These are phyloP conservation scores for Anthrax anthrax DNA, from an alignment of 2,888 invertebrate genomes.

Conservation along the genomic window DNA sequence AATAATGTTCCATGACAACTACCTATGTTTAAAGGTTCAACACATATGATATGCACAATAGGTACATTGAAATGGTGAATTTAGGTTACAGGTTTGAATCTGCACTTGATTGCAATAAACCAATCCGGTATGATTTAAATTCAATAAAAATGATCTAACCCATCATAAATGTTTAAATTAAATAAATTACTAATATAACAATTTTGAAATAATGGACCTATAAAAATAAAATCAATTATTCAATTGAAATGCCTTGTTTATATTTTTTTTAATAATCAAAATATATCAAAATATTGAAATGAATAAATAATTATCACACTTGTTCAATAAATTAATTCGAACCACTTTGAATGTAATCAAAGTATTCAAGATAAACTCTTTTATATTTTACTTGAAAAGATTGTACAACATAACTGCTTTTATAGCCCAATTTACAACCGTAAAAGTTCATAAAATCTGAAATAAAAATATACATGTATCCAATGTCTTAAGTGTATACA, in stretches of 20 bases:
- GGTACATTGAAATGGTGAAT: background rate
- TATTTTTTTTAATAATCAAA: too few species aligned
- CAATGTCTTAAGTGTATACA: background rate
- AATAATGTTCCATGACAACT: background rate
- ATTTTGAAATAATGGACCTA: too few species aligned
- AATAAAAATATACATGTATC: background rate
- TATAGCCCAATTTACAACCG: conserved; percentile 10
- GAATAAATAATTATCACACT: too few species aligned
- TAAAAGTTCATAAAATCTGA: conserved; percentile 8
- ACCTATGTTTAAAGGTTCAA: background rate
- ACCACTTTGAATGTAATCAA: background rate
- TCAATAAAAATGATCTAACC: too few species aligned
- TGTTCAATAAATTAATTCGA: background rate
- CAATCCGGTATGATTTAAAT: too few species aligned
- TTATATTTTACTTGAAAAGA: background rate
- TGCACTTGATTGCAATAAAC: background rate
- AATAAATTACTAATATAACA: too few species aligned
- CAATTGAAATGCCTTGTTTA: too few species aligned
- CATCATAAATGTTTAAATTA: too few species aligned
- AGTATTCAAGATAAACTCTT: background rate
- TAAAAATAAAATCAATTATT: too few species aligned
- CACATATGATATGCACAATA: too few species aligned
- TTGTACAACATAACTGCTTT: background rate
- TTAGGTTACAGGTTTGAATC: background rate
- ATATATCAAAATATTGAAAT: too few species aligned